Conservation (phyloP, 2,797 vertebrate genomes). For the Cetoscarus ocellatus region DNA sequence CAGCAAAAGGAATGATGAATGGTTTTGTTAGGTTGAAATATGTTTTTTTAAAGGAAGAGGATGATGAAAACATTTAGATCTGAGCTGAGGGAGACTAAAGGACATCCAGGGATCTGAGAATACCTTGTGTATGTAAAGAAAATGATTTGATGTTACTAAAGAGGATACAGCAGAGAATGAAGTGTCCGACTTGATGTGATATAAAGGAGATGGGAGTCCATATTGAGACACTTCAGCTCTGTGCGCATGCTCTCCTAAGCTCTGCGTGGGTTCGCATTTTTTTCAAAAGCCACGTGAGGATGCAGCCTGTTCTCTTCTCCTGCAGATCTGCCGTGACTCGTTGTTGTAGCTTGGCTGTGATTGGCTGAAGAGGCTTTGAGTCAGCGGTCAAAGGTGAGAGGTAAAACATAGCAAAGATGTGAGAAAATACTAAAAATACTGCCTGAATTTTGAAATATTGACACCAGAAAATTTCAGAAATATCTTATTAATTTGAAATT, state of each 20-base stretch:
- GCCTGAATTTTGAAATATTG: neutral
- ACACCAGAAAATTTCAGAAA: no score
- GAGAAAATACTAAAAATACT: neutral
- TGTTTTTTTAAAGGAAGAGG: neutral
- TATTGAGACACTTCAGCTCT: slow-evolving; percentile 7
- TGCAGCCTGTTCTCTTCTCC: slow-evolving; percentile 44
- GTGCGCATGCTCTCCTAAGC: slow-evolving; percentile 65
- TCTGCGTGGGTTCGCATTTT: slow-evolving; percentile 54
- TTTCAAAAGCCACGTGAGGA: slow-evolving; percentile 64
- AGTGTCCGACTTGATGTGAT: slow-evolving; percentile 18
- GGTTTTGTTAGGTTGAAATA: no score
- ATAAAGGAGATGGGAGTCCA: slow-evolving; percentile 27
- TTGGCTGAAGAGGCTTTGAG: slow-evolving; percentile 52
- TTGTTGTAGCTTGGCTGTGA: slow-evolving; percentile 38
- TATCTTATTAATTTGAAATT: no score
- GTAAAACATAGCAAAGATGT: slow-evolving; percentile 43
- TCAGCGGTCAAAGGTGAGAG: slow-evolving; percentile 65
- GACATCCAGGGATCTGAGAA: neutral
- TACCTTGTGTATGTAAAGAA: neutral
- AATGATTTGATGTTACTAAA: neutral
- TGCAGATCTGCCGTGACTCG: slow-evolving; percentile 50
- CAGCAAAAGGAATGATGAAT: no score
- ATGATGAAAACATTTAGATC: slow-evolving; percentile 1
- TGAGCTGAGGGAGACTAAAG: neutral
- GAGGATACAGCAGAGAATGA: neutral